These are phyloP conservation scores for Melolontha melolontha DNA, from an alignment of 2,888 invertebrate genomes.

Conservation along the genomic window DNA sequence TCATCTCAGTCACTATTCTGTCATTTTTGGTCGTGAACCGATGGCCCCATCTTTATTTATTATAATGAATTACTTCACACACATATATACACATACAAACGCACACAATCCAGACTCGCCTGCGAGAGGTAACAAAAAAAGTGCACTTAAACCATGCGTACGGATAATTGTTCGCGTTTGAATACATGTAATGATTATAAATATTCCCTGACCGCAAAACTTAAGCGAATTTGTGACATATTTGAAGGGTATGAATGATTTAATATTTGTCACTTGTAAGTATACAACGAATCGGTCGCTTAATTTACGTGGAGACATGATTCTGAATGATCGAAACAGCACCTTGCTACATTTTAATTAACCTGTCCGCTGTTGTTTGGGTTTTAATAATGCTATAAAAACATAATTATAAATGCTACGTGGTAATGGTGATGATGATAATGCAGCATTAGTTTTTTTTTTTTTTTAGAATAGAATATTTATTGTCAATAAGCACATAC, in stretches of 20 bases:
- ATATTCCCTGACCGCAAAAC: conserved; percentile 36
- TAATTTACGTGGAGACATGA: conserved; percentile 5
- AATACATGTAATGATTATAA: conserved; percentile 22
- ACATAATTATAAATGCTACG: conserved; percentile 51
- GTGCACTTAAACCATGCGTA: conserved; percentile 1
- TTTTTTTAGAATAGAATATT: too few species aligned
- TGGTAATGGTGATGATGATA: conserved; percentile 47
- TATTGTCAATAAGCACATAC: too few species aligned
- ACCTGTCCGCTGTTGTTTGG: conserved; percentile 52
- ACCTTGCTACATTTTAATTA: conserved; percentile 50
- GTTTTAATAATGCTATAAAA: conserved; percentile 54
- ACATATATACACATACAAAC: too few species aligned
- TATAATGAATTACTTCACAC: conserved; percentile 21
- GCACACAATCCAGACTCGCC: background rate
- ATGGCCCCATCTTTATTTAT: conserved; percentile 21
- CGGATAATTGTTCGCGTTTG: conserved; percentile 16
- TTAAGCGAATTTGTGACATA: conserved; percentile 25
- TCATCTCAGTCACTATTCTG: conserved; percentile 25
- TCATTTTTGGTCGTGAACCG: conserved; percentile 15
- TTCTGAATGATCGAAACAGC: background rate
- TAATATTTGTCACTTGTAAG: conserved; percentile 36
- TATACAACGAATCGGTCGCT: conserved; percentile 14
- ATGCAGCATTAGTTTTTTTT: too few species aligned
- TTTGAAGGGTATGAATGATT: conserved; percentile 14
- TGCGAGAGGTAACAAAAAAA: conserved; percentile 18